Percentiles rank a stretch among this genome's conserved stretches.
These are phyloP conservation scores for Phylloscopus trochilus DNA, from an alignment of 2,113 vertebrate genomes.

Conservation along the genomic window DNA sequence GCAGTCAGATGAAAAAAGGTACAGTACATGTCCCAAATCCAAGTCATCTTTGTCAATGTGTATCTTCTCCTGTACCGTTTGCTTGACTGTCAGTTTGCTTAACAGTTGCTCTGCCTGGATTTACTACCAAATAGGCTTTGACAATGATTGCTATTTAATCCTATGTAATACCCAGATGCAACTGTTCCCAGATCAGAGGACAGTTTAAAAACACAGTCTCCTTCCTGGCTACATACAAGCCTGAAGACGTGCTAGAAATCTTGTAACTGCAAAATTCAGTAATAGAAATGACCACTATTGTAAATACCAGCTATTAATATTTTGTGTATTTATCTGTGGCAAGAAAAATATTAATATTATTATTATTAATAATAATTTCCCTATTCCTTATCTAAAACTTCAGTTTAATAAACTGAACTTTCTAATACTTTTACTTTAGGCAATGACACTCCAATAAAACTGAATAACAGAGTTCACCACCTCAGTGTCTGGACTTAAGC, in stretches of 20 bases:
- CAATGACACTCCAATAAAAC: not conserved
- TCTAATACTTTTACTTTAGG: not conserved
- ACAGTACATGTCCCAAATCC: not conserved
- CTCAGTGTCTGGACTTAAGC: not conserved
- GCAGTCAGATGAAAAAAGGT: not conserved
- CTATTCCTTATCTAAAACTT: not conserved
- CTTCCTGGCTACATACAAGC: not conserved
- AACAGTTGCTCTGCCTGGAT: conserved; percentile 78
- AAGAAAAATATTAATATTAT: not conserved
- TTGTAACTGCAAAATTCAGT: not conserved
- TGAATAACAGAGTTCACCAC: not conserved
- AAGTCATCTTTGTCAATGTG: not conserved
- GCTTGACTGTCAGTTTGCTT: conserved; percentile 65
- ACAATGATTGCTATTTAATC: conserved; percentile 81
- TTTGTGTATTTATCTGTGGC: not conserved
- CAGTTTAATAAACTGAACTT: not conserved
- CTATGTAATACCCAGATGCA: conserved; percentile 69
- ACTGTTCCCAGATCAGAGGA: conserved; percentile 47
- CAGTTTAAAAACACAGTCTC: conserved; percentile 9
- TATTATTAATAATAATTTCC: not conserved
- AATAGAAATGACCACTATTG: not conserved
- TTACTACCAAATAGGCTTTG: conserved; percentile 80
- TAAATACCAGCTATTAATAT: not conserved
- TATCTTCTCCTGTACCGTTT: conserved; percentile 12
- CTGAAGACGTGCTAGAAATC: not conserved